Evolutionary conservation across 2,113 vertebrate species (phyloP), one percentile per base, ranked within the genome.

Genomic region (Etheostoma spectabile): DNA sequence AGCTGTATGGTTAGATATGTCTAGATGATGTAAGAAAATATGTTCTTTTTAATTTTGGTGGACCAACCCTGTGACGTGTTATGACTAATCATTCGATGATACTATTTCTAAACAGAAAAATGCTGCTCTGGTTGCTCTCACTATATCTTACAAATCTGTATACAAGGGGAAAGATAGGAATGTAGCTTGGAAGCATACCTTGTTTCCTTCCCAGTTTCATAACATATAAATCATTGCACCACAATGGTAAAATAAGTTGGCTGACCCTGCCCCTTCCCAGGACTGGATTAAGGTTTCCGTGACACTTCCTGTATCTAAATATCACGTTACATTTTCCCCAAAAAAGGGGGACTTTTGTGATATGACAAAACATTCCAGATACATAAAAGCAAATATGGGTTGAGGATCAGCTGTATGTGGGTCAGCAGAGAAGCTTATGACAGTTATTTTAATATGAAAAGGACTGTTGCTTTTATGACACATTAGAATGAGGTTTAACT

Each of bases 111-210:
- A 83, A 57, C 33, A 46, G 42, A 55, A 55, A 67, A 48, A 19
- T 59, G 1, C 21, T 84, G 22, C 73, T 46, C 56, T 55, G 38
- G 55, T 45, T 33, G 11, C 16, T 38, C 51, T 64, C 2, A 60
- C 46, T 66, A 52, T 76, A 81, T 79, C 49, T 80, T 68, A 80
- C 22, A 74, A n/a, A 68, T 71, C 60, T 60, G 74, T 82, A 14
- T 74, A 69, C 57, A 65, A 71, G 33, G 12, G n/a, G 52, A 78
- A 72, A 61, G 66, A 82, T 55, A 75, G 53, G 38, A 72, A 45
- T 66, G n/a, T 22, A 53, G 56, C 38, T 30, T 48, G 35, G 59
- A 49, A 53, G 24, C 38, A 33, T n/a, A 49, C 51, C 27, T n/a
- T 24, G 27, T 52, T 83, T 68, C 48, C 49, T 71, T 69, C 45